Percentiles rank a stretch among this genome's conserved stretches.
Conservation (phyloP, 23 tunicate genomes). For the Aplidium turbinatum region DNA sequence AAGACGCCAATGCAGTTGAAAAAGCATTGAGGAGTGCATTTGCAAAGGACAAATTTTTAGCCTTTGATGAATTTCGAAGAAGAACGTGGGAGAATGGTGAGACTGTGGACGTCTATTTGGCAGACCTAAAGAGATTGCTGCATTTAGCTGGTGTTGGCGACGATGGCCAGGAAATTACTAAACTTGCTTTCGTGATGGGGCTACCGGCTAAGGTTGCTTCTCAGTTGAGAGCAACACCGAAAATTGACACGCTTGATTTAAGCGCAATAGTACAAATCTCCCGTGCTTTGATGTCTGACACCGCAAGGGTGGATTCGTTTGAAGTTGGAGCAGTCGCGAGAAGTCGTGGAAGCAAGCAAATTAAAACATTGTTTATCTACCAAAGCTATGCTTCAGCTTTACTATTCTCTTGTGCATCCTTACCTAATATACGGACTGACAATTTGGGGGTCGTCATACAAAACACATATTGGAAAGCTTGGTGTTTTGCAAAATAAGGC, state of each 20-base stretch:
- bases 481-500: too few species aligned
- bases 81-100: not conserved
- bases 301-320: not conserved
- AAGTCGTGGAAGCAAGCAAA: not conserved
- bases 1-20: not conserved
- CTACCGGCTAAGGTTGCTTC: not conserved
- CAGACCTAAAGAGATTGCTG: not conserved
- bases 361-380: too few species aligned
- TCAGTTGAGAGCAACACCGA: not conserved
- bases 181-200: not conserved
- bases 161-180: not conserved
- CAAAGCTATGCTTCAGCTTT: too few species aligned
- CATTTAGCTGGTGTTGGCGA: not conserved
- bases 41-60: not conserved
- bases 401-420: too few species aligned
- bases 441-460: too few species aligned
- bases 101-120: not conserved
- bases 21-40: not conserved
- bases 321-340: conserved; percentile 1
- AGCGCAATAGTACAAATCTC: not conserved
- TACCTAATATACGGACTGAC: too few species aligned
- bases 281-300: not conserved
- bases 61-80: not conserved
- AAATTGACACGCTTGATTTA: not conserved
- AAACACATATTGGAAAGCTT: too few species aligned